Percentiles rank a stretch among this genome's conserved stretches.
Evolutionary conservation across 1,140 invertebrate genomes (phyloP).

Genomic region (Drosophila sp.): DNA sequence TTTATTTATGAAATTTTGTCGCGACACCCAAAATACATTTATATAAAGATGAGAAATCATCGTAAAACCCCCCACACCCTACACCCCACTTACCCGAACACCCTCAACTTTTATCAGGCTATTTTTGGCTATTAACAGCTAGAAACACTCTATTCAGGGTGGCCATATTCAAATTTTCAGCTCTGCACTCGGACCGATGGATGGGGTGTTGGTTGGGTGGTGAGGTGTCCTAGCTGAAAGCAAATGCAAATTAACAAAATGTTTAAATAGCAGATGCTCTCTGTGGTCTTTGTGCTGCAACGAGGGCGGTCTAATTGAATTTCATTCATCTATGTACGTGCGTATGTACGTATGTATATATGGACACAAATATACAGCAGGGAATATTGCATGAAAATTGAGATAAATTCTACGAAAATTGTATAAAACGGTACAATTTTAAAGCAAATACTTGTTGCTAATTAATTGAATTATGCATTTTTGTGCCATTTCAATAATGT

Average conservation of each 20-base stretch:
- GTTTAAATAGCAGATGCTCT: conserved; percentile 63
- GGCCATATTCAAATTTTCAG: conserved; percentile 49
- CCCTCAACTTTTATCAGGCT: conserved; percentile 30
- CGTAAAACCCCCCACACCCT: conserved; percentile 15
- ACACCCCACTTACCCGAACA: neutral
- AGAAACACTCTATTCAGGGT: conserved; percentile 3
- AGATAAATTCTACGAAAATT: conserved; percentile 22
- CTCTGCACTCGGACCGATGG: neutral
- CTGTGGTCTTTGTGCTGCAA: neutral
- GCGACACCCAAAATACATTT: conserved; percentile 24
- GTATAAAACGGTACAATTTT: conserved; percentile 39
- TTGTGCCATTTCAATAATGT: conserved; percentile 42
- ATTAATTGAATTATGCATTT: conserved; percentile 67
- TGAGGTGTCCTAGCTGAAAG: conserved; percentile 64
- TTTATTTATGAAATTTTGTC: conserved; percentile 77
- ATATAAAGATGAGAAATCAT: conserved; percentile 21
- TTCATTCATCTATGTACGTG: conserved; percentile 16
- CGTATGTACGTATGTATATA: conserved; percentile 23
- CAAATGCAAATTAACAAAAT: conserved; percentile 74
- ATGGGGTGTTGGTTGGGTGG: conserved; percentile 1
- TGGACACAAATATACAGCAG: conserved; percentile 14
- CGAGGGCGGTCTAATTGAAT: conserved; percentile 51
- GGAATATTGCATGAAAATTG: conserved; percentile 25
- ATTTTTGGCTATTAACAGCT: conserved; percentile 53
- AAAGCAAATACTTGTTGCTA: conserved; percentile 65